These are phyloP conservation scores for Drosophila burlai DNA, from an alignment of 1,140 invertebrate species.

Conservation along the genomic window DNA sequence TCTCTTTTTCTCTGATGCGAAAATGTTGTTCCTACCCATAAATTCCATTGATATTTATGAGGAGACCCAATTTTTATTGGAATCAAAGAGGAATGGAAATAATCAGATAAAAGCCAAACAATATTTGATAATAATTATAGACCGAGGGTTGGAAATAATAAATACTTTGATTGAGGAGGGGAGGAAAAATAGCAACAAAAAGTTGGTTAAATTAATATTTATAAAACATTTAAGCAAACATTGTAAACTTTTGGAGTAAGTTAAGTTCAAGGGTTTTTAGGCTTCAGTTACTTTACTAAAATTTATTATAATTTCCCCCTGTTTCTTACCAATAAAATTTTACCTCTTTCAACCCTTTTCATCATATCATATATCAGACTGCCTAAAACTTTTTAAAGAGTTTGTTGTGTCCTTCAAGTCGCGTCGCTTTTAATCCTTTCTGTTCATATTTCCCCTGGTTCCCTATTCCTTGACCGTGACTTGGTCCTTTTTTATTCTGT, in stretches of 20 bases:
- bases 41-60: conserved; percentile 51
- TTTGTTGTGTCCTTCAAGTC: conserved; percentile 9
- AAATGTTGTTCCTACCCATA: conserved; percentile 18
- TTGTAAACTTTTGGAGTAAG: not conserved
- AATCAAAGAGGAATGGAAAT: conserved; percentile 13
- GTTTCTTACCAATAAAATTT: not conserved
- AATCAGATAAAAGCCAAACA: conserved; percentile 28
- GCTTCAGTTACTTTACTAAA: not conserved
- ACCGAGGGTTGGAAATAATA: not conserved
- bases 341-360: not conserved
- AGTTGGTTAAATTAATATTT: no score
- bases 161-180: not conserved
- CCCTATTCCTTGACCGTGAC: conserved; percentile 6
- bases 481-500: not conserved
- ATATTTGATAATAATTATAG: conserved; percentile 42
- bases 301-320: not conserved
- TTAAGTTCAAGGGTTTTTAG: not conserved
- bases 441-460: conserved; percentile 3
- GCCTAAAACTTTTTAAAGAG: conserved; percentile 26
- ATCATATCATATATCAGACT: conserved; percentile 29
- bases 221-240: not conserved
- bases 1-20: not conserved
- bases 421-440: not conserved
- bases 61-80: conserved; percentile 33
- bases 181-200: no score